Evolutionary conservation across 2,888 invertebrate species (phyloP), one percentile per base, ranked within the genome.

Genomic region (Sinopyrophorus schimmeli): DNA sequence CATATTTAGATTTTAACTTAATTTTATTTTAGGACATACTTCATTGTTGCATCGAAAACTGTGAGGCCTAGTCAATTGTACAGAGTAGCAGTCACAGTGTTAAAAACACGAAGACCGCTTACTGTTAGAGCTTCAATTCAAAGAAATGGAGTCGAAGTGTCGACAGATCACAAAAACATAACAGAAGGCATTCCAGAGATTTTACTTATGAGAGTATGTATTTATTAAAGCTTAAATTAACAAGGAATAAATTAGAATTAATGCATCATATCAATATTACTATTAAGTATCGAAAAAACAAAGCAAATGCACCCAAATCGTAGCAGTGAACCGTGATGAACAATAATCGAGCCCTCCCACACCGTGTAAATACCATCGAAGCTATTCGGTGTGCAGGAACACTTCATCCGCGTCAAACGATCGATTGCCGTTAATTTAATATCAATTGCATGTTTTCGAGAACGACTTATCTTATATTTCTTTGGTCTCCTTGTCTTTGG

Each of bases 61-160:
- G 89, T 97, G 6, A 81, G 95, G 3, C 96, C 97, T 0, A 92
- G 91, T 0, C 90, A 94, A 65, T 84, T 95, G 42, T 93, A 93
- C 71, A 85, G 91, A 64, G 85, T 95, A 3, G 87, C 89, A 0
- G 93, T 91, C 0, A 89, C 88, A 41, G 86, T 96, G 20, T 76
- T 95, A 17, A 81, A 85, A 66, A 84, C 89, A 4, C 83, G 84
- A 38, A 77, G 87, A 50, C 89, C 90, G 18, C 83, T 96, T 69
- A 88, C 87, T 1, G 86, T 96, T 1, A 80, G 92, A 52, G 89
- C 93, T 0, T 90, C 95, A 37, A 90, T 96, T 55, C 88, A 91
- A 53, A 82, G 92, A 60, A 89, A 94, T 68, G 91, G 92, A 1
- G 91, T 94, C 1, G 93, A 93, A 72, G 82, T 95, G 56, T 82